Conservation (phyloP, 2,888 invertebrate genomes). For the Lypha dubia region DNA sequence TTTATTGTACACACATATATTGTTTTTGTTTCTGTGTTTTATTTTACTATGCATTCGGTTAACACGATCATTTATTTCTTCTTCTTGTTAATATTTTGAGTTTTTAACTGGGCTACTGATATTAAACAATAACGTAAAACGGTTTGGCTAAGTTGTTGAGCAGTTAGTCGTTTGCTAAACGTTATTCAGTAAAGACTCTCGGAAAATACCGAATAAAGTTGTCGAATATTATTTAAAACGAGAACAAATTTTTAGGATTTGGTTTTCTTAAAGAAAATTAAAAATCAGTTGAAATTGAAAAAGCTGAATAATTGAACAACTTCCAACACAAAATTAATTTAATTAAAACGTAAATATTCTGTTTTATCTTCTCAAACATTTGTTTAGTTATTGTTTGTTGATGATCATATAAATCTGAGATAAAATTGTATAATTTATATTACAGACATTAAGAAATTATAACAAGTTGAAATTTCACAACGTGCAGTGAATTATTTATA, state of each 20-base stretch:
- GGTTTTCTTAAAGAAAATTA: slow-evolving; percentile 48
- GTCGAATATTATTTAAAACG: background rate
- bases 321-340: background rate
- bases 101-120: slow-evolving; percentile 58
- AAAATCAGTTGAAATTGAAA: slow-evolving; percentile 53
- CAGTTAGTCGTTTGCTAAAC: slow-evolving; percentile 66
- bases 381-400: slow-evolving; percentile 19
- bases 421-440: slow-evolving; percentile 41
- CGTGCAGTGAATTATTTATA: slow-evolving; percentile 35
- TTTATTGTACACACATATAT: too few species aligned
- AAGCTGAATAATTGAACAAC: slow-evolving; percentile 1
- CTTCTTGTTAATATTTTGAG: slow-evolving; percentile 5
- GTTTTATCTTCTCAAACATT: slow-evolving; percentile 16
- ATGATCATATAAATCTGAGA: slow-evolving; percentile 39
- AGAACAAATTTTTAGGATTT: slow-evolving; percentile 60
- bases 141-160: slow-evolving; percentile 43
- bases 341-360: slow-evolving; percentile 41
- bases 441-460: slow-evolving; percentile 1
- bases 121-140: slow-evolving; percentile 43
- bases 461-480: slow-evolving; percentile 33
- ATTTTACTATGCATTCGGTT: slow-evolving; percentile 42
- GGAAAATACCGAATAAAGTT: background rate
- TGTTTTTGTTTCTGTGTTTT: slow-evolving; percentile 5
- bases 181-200: slow-evolving; percentile 63
- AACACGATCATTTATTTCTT: slow-evolving; percentile 58